Percentiles rank a stretch among this genome's conserved stretches.
phyloP scores from a whole-genome alignment of 1,140 invertebrate genomes.

The Coptotermes formosanus region DNA sequence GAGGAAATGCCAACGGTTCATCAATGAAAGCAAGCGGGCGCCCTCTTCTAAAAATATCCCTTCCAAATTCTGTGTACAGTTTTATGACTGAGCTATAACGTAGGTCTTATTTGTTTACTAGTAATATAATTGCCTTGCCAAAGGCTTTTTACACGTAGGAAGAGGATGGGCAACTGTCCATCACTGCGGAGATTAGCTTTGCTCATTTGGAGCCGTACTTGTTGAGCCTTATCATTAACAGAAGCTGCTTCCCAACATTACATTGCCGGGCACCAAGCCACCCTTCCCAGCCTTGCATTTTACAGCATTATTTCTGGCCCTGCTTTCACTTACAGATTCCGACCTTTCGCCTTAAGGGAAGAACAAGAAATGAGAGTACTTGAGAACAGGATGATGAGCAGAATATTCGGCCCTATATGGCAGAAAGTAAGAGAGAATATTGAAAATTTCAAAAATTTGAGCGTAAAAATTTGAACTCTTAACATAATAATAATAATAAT shows the following conservation, averaged over 20 bases:
- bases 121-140: slow-evolving; percentile 6
- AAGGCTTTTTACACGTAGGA: background rate
- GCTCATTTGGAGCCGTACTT: background rate
- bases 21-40: background rate
- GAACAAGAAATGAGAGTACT: no score
- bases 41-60: background rate
- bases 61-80: background rate
- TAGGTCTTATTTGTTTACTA: background rate
- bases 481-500: no score
- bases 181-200: background rate
- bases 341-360: no score
- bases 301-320: no score
- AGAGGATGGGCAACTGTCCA: background rate
- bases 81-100: background rate
- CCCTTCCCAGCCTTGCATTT: no score
- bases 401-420: no score
- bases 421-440: no score
- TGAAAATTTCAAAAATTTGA: no score
- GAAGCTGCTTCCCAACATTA: background rate
- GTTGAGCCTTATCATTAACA: background rate
- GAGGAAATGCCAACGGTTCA: background rate
- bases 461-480: no score
- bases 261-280: no score
- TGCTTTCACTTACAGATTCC: no score
- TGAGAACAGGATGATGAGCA: no score